Evolutionary conservation across 2,888 invertebrate genomes (phyloP).

Genomic region (Spilarctia lutea): DNA sequence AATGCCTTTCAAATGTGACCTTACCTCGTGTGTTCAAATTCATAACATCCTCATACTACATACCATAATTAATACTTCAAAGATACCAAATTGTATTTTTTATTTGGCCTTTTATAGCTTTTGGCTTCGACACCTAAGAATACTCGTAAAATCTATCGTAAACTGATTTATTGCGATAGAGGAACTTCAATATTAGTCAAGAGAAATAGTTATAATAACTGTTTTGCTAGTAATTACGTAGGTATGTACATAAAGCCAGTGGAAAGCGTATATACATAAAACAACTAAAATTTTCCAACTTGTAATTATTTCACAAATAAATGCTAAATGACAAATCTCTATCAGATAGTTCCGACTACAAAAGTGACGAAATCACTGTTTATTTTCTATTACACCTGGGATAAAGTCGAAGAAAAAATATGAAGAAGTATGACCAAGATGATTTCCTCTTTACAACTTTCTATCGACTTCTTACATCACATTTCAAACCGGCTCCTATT

Average conservation of each 20-base stretch:
- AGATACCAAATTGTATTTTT: conserved; percentile 16
- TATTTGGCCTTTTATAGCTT: conserved; percentile 19
- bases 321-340: too few species aligned
- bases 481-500: too few species aligned
- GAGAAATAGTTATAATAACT: conserved; percentile 6
- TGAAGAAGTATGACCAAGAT: too few species aligned
- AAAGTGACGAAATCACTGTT: too few species aligned
- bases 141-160: conserved; percentile 33
- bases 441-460: too few species aligned
- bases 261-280: neutral
- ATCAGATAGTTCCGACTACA: too few species aligned
- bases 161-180: conserved; percentile 20
- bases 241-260: neutral
- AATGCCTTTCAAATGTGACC: neutral
- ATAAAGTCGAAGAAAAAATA: too few species aligned
- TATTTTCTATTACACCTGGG: too few species aligned
- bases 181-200: conserved; percentile 4
- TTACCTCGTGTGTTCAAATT: neutral
- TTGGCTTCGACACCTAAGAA: conserved; percentile 23
- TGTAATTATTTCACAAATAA: too few species aligned
- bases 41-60: conserved; percentile 1
- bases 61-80: conserved; percentile 16
- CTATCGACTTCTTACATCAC: too few species aligned
- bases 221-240: conserved; percentile 3
- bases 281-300: too few species aligned